A percentile compares a stretch with the other conserved stretches of the same genome.
Conservation (phyloP, 2,888 invertebrate species). For the Dryococelus australis region DNA sequence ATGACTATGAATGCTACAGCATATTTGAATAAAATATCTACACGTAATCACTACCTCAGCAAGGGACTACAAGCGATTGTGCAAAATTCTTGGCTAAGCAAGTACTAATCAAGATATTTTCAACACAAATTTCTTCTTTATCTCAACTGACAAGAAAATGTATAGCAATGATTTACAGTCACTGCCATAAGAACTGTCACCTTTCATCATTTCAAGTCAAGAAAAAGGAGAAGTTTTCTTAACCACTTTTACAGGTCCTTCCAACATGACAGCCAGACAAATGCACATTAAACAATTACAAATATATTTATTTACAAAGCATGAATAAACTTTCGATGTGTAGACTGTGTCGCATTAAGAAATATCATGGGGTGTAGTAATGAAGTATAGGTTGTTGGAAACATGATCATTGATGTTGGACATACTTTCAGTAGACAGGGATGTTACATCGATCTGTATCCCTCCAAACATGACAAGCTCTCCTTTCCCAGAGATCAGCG, state of each 20-base stretch:
- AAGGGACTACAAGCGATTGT: neutral
- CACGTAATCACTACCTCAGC: neutral
- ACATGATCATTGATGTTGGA: slow-evolving; percentile 9
- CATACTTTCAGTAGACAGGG: neutral
- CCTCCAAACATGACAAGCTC: slow-evolving; percentile 98
- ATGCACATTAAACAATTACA: neutral
- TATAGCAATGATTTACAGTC: neutral
- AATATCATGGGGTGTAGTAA: neutral
- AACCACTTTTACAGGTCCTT: neutral
- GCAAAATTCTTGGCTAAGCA: neutral
- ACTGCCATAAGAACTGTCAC: neutral
- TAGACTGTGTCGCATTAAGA: neutral
- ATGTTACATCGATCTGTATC: slow-evolving; percentile 64
- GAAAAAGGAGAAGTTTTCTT: neutral
- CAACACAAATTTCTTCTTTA: neutral
- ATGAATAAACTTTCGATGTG: neutral
- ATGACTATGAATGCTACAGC: neutral
- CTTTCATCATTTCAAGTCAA: neutral
- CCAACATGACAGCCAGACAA: neutral
- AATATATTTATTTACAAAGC: neutral
- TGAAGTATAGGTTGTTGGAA: slow-evolving; percentile 1
- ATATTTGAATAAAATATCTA: neutral
- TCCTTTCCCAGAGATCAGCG: slow-evolving; percentile 86
- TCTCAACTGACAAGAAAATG: neutral
- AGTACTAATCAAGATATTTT: neutral